Base-by-base conservation (phyloP, 37 sponge, comb jelly and placozoan species). In the Ianthella basta region DNA sequence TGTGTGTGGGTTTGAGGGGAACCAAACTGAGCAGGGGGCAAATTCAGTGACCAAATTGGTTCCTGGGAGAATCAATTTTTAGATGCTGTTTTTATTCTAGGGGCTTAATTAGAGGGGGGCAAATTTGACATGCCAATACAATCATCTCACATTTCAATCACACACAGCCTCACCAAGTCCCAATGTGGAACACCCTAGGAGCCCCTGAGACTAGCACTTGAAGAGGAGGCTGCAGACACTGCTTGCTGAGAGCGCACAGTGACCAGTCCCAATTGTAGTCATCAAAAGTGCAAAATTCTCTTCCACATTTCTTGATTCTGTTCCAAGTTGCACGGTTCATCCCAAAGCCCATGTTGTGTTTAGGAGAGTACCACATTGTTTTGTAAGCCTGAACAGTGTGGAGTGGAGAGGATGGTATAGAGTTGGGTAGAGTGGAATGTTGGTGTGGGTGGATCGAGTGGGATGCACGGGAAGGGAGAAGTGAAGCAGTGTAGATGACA, bases 221-320 rank as follows among this genome's bases (percentile, higher is more conserved):
- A 14, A 93, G 72, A 1, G 77, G 61, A 4, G 70, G 39, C 27
- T 79, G 27, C 15, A 88, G 79, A 83, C 96, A 96, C 20, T 66
- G 15, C 2, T 53, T 78, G 2, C 94, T 86, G 37, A 96, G 57
- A 16, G 85, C 27, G 24, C 84, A 63, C 20, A 96, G 59, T 1
- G 94, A 87, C 96, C 96, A 96, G 56, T 96, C 96, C 96, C 96
- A 96, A 80, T 96, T 96, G 85, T 96, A 96, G 85, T 96, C 96
- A 83, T 96, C 96, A 86, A 91, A 93, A 4, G 67, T 68, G 34
- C 96, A 96, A 60, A 96, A 96, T 16, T 87, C 39, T 85, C 89
- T 32, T 15, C 24, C 57, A 41, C 96, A 96, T 32, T 39, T 18
- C 55, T 83, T 93, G 27, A 96, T 72, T 15, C 15, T 18, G 60